phyloP scores from a whole-genome alignment of 1,140 invertebrate species.

The Formica exsecta region DNA sequence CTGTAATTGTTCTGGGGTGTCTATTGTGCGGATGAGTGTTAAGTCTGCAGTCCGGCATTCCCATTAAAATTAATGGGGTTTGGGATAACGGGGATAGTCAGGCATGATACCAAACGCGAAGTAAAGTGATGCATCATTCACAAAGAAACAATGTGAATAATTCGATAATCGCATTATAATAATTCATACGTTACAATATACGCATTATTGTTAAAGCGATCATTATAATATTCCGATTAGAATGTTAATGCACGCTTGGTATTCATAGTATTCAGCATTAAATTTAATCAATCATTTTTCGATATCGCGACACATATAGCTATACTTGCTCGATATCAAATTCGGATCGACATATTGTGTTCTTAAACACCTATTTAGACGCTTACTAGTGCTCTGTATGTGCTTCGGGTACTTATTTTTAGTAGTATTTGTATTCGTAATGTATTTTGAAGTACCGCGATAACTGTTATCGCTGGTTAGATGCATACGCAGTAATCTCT shows the following conservation, averaged over 20 bases:
- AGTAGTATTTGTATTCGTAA: neutral
- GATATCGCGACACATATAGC: neutral
- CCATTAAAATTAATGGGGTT: slow-evolving; percentile 83
- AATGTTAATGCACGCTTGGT: slow-evolving; percentile 6
- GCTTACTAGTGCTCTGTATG: neutral
- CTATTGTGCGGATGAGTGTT: slow-evolving; percentile 74
- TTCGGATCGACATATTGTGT: neutral
- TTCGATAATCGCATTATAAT: slow-evolving; percentile 39
- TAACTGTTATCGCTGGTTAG: neutral
- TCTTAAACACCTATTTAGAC: slow-evolving; percentile 13
- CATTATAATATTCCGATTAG: slow-evolving; percentile 34
- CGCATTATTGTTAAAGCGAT: slow-evolving; percentile 38
- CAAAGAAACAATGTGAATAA: slow-evolving; percentile 48
- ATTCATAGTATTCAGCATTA: neutral
- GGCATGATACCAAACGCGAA: slow-evolving; percentile 66
- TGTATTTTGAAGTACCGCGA: neutral
- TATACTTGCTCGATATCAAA: neutral
- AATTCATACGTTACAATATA: slow-evolving; percentile 33
- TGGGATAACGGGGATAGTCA: slow-evolving; percentile 77
- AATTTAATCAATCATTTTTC: slow-evolving; percentile 40
- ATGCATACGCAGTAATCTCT: neutral
- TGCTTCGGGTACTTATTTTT: neutral
- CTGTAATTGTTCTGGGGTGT: slow-evolving; percentile 70
- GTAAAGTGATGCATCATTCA: slow-evolving; percentile 68
- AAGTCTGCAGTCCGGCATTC: slow-evolving; percentile 76